Percentiles rank a stretch among this genome's conserved stretches.
These are phyloP conservation scores for Peribatodes rhomboidaria DNA, from an alignment of 2,888 invertebrate species.

Conservation along the genomic window DNA sequence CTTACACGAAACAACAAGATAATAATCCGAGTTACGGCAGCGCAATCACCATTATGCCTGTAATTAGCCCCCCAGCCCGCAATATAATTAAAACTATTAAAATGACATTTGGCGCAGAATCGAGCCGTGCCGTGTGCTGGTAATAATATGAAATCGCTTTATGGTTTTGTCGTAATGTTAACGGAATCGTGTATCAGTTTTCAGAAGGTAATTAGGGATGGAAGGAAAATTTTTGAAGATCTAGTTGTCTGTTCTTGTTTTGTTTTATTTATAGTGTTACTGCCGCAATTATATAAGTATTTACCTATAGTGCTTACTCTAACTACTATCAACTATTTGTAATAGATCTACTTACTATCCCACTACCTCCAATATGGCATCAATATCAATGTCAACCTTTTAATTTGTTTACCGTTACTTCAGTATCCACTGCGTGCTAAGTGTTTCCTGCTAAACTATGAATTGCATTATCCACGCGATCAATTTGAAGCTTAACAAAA, in stretches of 20 bases:
- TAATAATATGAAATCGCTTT: conserved; percentile 66
- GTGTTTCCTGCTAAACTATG: conserved; percentile 30
- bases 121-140: conserved; percentile 56
- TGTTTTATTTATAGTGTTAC: background rate
- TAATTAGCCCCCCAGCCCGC: conserved; percentile 63
- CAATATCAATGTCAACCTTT: conserved; percentile 3
- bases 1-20: conserved; percentile 47
- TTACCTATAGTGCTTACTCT: background rate
- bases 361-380: background rate
- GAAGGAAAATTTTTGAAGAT: conserved; percentile 11
- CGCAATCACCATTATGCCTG: conserved; percentile 58
- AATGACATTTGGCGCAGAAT: conserved; percentile 77
- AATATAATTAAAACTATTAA: conserved; percentile 82
- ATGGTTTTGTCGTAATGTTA: conserved; percentile 64
- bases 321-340: background rate
- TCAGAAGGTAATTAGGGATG: conserved; percentile 50
- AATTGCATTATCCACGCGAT: conserved; percentile 31
- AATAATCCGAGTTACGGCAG: conserved; percentile 49
- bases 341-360: background rate
- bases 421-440: conserved; percentile 3
- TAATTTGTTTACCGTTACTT: background rate
- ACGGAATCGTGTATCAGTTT: conserved; percentile 61
- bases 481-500: conserved; percentile 21
- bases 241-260: background rate
- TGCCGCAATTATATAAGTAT: background rate